Evolutionary conservation across 2,888 invertebrate species (phyloP).

Genomic region (Shargacucullia verbasci): DNA sequence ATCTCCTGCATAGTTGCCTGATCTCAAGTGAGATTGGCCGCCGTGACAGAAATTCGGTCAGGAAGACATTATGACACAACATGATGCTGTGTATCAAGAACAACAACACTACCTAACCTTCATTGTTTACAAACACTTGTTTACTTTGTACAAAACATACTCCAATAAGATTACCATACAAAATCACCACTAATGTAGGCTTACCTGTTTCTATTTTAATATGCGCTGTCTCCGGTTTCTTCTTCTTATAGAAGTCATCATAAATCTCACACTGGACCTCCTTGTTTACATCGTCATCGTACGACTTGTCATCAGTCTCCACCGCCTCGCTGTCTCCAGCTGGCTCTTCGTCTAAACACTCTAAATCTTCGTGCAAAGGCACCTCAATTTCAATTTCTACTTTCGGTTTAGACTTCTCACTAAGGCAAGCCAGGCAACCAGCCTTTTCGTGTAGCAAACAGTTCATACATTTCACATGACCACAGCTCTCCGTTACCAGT

Average conservation of each 20-base stretch:
- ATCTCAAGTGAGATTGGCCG: no score
- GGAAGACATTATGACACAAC: no score
- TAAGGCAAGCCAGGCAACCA: conserved; percentile 89
- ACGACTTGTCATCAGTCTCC: conserved; percentile 49
- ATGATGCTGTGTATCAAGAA: no score
- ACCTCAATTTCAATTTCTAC: conserved; percentile 19
- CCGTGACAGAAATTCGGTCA: no score
- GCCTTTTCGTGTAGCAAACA: conserved; percentile 91
- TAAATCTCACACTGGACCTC: conserved; percentile 48
- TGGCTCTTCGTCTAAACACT: conserved; percentile 42
- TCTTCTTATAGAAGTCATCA: conserved; percentile 69
- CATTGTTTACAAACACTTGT: no score
- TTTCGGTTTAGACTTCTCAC: conserved; percentile 53
- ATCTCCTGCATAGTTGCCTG: no score
- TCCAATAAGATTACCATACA: no score
- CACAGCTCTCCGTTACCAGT: conserved; percentile 92
- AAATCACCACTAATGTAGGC: conserved; percentile 1
- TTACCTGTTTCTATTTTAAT: conserved; percentile 79
- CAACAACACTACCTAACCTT: no score
- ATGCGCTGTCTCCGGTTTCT: conserved; percentile 79
- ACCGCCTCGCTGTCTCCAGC: conserved; percentile 49
- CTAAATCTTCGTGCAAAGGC: conserved; percentile 38
- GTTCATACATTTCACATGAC: conserved; percentile 93
- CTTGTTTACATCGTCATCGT: conserved; percentile 42
- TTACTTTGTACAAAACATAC: no score